A percentile compares a stretch with the other conserved stretches of the same genome.
Conservation (phyloP, 2,113 vertebrate genomes). For the Rhombomys opimus region DNA sequence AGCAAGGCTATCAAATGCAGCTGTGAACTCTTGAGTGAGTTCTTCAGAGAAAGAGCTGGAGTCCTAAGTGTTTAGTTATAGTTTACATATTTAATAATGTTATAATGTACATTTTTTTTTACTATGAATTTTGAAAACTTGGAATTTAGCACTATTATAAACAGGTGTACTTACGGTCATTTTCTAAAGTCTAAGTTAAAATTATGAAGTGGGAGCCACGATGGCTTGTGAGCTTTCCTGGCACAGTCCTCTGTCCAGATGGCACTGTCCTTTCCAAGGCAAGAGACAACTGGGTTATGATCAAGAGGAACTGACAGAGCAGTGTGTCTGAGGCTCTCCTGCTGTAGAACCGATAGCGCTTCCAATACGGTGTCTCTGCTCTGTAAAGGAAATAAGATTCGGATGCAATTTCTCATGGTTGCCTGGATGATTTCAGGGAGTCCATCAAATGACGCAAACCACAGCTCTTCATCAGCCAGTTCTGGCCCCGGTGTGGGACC, state of each 20-base stretch:
- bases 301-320: not conserved
- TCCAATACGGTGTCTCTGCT: not conserved
- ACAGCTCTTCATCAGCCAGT: not conserved
- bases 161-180: not conserved
- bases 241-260: not conserved
- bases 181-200: not conserved
- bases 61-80: conserved; percentile 1
- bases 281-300: not conserved
- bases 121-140: conserved; percentile 49
- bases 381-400: conserved; percentile 42
- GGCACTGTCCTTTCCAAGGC: not conserved
- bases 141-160: not conserved
- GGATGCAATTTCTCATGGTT: conserved; percentile 15
- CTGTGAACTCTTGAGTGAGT: not conserved
- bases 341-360: not conserved
- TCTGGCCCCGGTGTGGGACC: not conserved
- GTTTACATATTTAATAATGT: not conserved
- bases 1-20: not conserved
- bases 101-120: not conserved
- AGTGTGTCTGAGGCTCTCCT: not conserved
- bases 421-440: conserved; percentile 46
- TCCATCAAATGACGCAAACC: conserved; percentile 25
- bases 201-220: not conserved
- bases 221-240: not conserved
- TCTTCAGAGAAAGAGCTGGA: not conserved